Base-by-base conservation (phyloP, 92 coral and sea anemone species). In the Siderastrea radians region DNA sequence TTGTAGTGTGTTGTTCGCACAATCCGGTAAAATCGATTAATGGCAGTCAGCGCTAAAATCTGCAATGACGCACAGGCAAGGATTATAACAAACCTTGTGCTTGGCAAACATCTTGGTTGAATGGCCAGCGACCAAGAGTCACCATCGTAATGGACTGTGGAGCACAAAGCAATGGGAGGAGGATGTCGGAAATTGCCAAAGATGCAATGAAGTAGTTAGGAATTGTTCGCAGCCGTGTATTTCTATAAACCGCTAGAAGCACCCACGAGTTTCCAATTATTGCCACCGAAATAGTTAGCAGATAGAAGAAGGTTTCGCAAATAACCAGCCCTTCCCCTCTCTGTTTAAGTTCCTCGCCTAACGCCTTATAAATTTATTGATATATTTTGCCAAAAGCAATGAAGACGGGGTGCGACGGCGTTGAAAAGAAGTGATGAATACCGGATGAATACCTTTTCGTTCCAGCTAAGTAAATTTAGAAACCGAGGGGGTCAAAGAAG, bases 51-150 rank as follows among this genome's bases (percentile, higher is more conserved):
- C 1, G 97, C 68, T 89, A 94, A 89, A 9, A 87, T 91, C 47
- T 81, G 91, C 12, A 94, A 75, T 15, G 97, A 92, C 10, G 83
- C 91, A 7, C 89, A 92, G 6, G 90, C 93, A 7, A 91, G 67
- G 46, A 65, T 51, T 26, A 94, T 73, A 59, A 94, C 93, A 1
- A 94, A 0, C 97, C 97, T 74, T 94, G 95, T 52, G 83, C 84
- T 75, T 94, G 97, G 19, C 97, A 94, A 26, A 90, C 75, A n/a
- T 52, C 49, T 10, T 85, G 11, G 50, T 87, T 87, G 11, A 91
- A 88, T 2, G 90, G 67, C 96, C 96, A 94, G 45, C 44, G 59
- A n/a, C 96, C 88, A 7, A 77, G 83, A 10, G 72, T n/a, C 4
- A 88, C 72, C 59, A 88, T 93, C n/a, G 87, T 86, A 12, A 94